Conservation (phyloP, 2,888 invertebrate genomes). For the Ypsolopha scabrella region DNA sequence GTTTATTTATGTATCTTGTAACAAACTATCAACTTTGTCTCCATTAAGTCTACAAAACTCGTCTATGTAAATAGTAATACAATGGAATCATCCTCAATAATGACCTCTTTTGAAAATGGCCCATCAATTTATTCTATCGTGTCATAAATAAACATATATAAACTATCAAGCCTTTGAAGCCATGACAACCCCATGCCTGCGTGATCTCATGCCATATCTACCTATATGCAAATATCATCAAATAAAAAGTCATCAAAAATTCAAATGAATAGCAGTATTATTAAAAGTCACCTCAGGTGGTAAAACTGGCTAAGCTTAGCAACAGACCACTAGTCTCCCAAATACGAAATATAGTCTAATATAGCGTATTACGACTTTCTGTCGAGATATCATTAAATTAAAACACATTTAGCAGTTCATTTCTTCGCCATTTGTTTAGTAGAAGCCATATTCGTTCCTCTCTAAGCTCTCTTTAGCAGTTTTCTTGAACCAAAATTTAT, state of each 20-base stretch:
- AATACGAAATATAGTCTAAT: not conserved
- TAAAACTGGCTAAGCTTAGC: conserved; percentile 50
- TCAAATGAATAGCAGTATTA: not conserved
- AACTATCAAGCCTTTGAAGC: not conserved
- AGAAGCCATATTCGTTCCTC: too few relatives aligned
- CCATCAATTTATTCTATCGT: too few relatives aligned
- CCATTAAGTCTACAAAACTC: too few relatives aligned
- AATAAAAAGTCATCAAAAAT: conserved; percentile 3
- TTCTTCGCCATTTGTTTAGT: not conserved
- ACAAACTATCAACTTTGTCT: too few relatives aligned
- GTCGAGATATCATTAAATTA: not conserved
- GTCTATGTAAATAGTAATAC: too few relatives aligned
- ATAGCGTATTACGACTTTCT: not conserved
- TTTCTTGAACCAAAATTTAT: too few relatives aligned
- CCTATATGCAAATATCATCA: not conserved
- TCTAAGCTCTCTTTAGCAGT: too few relatives aligned
- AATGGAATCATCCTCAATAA: too few relatives aligned
- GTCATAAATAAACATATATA: not conserved
- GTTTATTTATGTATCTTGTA: too few relatives aligned
- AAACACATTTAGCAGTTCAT: not conserved
- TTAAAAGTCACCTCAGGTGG: conserved; percentile 54
- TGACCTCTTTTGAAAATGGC: too few relatives aligned
- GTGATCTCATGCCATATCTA: not conserved
- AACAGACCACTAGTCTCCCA: conserved; percentile 61
- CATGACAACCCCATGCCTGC: not conserved